Base-by-base conservation (phyloP, 2,113 vertebrate genomes). In the Odocoileus virginianus region DNA sequence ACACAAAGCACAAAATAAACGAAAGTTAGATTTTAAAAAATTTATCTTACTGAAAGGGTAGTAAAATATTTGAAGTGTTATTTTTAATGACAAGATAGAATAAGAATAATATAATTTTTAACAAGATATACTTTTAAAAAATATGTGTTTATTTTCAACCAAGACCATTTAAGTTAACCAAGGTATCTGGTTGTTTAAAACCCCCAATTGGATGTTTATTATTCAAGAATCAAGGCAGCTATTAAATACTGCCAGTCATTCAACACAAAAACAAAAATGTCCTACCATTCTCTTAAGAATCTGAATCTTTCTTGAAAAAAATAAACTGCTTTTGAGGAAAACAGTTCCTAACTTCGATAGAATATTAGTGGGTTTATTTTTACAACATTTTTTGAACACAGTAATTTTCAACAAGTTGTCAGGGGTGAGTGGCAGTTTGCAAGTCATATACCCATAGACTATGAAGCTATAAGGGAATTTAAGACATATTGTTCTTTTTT, bases 291-390 rank as follows among this genome's bases (percentile, higher is more conserved):
- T 90, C 58, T 82, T 19, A 95, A 64, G 45, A 0, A 74, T 90
- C 10, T 43, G 27, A 96, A 79, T 40, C 15, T n/a, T n/a, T 25
- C 8, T 57, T 33, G 50, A 58, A 45, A 57, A 52, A 57, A 82
- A 87, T 83, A 36, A 54, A 83, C 21, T 43, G 27, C 71, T 57
- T n/a, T n/a, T 93, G 71, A 94, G 50, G 17, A 92, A 92, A 92
- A 86, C 8, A 94, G 76, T 33, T 93, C n/a, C 58, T 40, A 82
- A 19, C 52, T 87, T 91, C n/a, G 11, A 97, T n/a, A 30, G 16
- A 78, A 83, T 91, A 96, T 47, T 84, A 94, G 83, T 88, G 36
- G 36, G 88, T 84, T 92, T 92, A 92, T 91, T 96, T 84, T 89
- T 40, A 36, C 23, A 86, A 36, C 25, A 58, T 82, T 96, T 89